Conservation (phyloP, 2,888 invertebrate species). For the Prenolepis imparis region DNA sequence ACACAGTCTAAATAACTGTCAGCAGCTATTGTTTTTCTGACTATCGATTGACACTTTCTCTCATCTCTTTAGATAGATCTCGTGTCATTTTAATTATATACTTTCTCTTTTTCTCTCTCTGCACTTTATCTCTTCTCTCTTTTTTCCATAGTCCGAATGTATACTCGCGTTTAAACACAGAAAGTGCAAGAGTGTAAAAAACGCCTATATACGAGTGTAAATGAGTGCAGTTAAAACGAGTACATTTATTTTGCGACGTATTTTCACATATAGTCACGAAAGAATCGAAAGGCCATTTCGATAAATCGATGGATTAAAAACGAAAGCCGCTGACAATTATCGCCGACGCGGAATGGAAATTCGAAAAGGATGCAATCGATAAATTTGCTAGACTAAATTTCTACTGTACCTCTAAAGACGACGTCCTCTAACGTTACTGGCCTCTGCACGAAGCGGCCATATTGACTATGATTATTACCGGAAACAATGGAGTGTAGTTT, state of each 20-base stretch:
- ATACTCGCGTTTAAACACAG: too few species aligned
- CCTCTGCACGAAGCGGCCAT: slow-evolving; percentile 36
- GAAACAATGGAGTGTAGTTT: slow-evolving; percentile 26
- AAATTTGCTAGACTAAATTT: not conserved
- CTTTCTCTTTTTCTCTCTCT: not conserved
- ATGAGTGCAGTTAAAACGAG: slow-evolving; percentile 8
- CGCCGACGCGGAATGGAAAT: not conserved
- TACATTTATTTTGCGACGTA: slow-evolving; percentile 12
- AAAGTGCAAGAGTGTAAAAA: slow-evolving; percentile 2
- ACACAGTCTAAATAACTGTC: not conserved
- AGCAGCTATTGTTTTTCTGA: not conserved
- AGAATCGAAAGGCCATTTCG: not conserved
- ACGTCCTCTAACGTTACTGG: slow-evolving; percentile 9
- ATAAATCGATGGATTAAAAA: not conserved
- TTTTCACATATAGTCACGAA: not conserved
- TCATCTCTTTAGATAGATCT: not conserved
- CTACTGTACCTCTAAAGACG: slow-evolving; percentile 33
- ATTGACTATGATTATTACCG: slow-evolving; percentile 20
- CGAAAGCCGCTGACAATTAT: not conserved
- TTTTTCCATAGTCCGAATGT: not conserved
- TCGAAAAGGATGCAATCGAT: not conserved
- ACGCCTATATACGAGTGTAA: not conserved
- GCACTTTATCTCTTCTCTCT: slow-evolving; percentile 4
- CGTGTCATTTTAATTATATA: not conserved
- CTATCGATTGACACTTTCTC: slow-evolving; percentile 1